phyloP scores from a whole-genome alignment of 2,113 vertebrate genomes.

The Hydrochoerus hydrochaeris region DNA sequence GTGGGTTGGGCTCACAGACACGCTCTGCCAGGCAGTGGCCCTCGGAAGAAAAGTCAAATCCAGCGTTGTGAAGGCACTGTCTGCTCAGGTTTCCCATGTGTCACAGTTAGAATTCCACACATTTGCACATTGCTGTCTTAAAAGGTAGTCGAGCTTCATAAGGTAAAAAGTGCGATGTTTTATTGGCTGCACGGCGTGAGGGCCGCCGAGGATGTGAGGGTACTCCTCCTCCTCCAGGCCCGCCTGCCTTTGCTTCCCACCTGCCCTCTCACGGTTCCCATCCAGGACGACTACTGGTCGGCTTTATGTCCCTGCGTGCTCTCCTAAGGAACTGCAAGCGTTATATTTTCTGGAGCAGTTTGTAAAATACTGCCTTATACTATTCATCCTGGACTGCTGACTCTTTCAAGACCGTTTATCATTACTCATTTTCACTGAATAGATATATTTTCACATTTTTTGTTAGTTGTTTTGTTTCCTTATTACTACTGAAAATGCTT shows the following conservation, averaged over 20 bases:
- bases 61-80: neutral
- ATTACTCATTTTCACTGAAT: neutral
- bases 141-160: neutral
- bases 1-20: neutral
- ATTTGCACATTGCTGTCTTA: neutral
- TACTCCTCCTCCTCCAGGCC: neutral
- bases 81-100: neutral
- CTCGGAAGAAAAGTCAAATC: neutral
- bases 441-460: neutral
- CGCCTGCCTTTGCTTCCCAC: neutral
- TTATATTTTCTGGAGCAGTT: neutral
- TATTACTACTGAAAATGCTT: neutral
- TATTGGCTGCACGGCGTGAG: neutral
- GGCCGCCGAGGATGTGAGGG: neutral
- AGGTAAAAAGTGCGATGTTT: neutral
- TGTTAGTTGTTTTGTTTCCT: neutral
- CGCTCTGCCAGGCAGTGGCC: too few species aligned
- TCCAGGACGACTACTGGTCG: neutral
- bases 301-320: neutral
- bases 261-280: neutral
- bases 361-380: neutral
- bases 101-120: neutral
- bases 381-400: neutral
- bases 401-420: neutral
- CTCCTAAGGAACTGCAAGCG: neutral